A percentile compares a stretch with the other conserved stretches of the same genome.
phyloP scores from a whole-genome alignment of 1,140 invertebrate species.

The Cheumatopsyche charites region DNA sequence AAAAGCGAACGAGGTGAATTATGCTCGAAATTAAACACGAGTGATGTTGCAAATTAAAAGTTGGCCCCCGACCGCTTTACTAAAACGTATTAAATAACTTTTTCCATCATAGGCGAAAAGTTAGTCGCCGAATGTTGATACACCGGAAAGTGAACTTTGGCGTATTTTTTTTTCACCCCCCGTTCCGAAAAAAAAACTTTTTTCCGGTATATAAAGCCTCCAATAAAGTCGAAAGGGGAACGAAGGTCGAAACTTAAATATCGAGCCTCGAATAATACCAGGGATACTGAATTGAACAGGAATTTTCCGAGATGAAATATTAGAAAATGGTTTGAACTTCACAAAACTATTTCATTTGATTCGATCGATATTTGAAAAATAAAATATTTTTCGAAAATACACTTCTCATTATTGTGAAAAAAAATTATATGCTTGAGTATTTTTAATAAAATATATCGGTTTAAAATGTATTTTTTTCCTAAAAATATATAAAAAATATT shows the following conservation, averaged over 20 bases:
- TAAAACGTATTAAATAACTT: constrained; percentile 28
- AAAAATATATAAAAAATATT: too few relatives aligned
- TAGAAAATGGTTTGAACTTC: too few relatives aligned
- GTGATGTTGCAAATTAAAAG: constrained; percentile 24
- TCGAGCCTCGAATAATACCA: constrained; percentile 14
- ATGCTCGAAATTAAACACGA: not conserved
- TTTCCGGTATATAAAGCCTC: constrained; percentile 15
- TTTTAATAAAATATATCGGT: too few relatives aligned
- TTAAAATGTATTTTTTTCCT: too few relatives aligned
- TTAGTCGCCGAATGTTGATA: constrained; percentile 25
- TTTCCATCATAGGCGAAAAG: constrained; percentile 28
- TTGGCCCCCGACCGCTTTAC: constrained; percentile 7
- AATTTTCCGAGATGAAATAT: too few relatives aligned
- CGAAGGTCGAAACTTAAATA: constrained; percentile 19
- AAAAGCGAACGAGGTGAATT: too few relatives aligned
- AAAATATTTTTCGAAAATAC: too few relatives aligned
- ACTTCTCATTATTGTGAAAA: too few relatives aligned
- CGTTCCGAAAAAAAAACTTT: not conserved
- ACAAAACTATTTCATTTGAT: too few relatives aligned
- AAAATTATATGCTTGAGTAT: too few relatives aligned
- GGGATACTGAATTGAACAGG: too few relatives aligned
- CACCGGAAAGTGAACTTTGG: constrained; percentile 22
- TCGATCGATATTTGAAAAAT: too few relatives aligned
- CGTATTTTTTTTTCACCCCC: constrained; percentile 7
- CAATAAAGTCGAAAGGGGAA: constrained; percentile 13